Evolutionary conservation across 2,888 invertebrate species (phyloP).

Genomic region (Holacanthella duospinosa): DNA sequence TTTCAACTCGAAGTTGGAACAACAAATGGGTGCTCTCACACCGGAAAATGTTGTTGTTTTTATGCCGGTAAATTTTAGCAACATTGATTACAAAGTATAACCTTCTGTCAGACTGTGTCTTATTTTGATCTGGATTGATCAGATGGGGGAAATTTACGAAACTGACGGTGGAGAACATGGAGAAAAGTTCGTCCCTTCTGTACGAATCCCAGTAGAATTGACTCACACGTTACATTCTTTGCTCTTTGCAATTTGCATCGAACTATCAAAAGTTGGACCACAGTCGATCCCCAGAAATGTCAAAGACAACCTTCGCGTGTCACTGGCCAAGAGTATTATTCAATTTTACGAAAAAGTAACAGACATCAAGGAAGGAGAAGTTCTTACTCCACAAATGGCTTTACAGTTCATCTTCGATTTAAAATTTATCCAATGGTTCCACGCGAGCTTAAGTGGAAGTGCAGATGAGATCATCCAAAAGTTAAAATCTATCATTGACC

Average conservation of each 20-base stretch:
- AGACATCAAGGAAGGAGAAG: background rate
- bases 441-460: slow-evolving; percentile 22
- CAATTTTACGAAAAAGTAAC: slow-evolving; percentile 18
- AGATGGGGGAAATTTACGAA: slow-evolving; percentile 26
- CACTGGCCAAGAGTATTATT: slow-evolving; percentile 21
- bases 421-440: slow-evolving; percentile 35
- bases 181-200: slow-evolving; percentile 24
- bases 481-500: slow-evolving; percentile 27
- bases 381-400: slow-evolving; percentile 23
- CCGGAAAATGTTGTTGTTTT: slow-evolving; percentile 9
- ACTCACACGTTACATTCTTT: slow-evolving; percentile 27
- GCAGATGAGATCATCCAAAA: slow-evolving; percentile 22
- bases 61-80: slow-evolving; percentile 19
- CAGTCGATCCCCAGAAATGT: slow-evolving; percentile 33
- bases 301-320: slow-evolving; percentile 23
- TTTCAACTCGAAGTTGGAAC: slow-evolving; percentile 16
- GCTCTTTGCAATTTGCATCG: slow-evolving; percentile 23
- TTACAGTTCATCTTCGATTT: slow-evolving; percentile 33
- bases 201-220: slow-evolving; percentile 32
- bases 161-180: slow-evolving; percentile 21
- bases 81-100: background rate
- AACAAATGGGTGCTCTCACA: slow-evolving; percentile 2
- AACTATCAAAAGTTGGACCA: slow-evolving; percentile 28
- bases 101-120: too few species aligned
- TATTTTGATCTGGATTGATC: too few species aligned